Base-by-base conservation (phyloP, 2,113 vertebrate species). In the Amblyornis subalaris region DNA sequence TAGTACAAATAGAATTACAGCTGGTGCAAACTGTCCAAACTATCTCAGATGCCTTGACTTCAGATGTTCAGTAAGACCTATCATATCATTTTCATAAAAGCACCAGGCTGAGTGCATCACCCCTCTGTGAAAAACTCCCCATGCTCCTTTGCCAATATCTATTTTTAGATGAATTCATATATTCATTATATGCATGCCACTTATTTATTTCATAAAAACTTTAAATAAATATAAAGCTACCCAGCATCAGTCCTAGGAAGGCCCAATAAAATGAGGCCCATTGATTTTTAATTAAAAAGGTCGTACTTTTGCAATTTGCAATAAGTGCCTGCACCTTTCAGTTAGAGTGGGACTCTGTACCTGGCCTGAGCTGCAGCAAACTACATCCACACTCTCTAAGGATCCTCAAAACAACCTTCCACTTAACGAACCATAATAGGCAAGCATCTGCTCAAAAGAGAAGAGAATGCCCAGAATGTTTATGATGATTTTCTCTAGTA, bases 251-350 rank as follows among this genome's bases (percentile, higher is more conserved):
- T 60, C 74, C 85, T 51, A 66, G 40, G 7, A 88, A 95, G 38
- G 71, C 60, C 45, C 10, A 90, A 72, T 82, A 92, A 94, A 97
- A 95, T 84, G 54, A 86, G 80, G 58, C 21, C 79, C 62, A 58
- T 22, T 57, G 40, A 75, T 94, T 96, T 97, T 95, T 94, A 87
- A 95, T 79, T 70, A 44, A 86, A 94, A 94, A 95, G 67, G 45
- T 17, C 36, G 44, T 62, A 78, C n/a, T 86, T 97, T 35, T 90
- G 74, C 75, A 90, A 93, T 85, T 84, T 81, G 54, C n/a, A 75
- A 74, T 23, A 25, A 28, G 14, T 36, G 60, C 45, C 83, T 85
- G 44, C 70, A 58, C 19, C 51, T 75, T 86, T 47, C 93, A 55
- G 55, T 65, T 76, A 72, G 42, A 90, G 67, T 12, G 12, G 26